These are phyloP conservation scores for Podabrus alpinus DNA, from an alignment of 2,888 invertebrate genomes.

Conservation along the genomic window DNA sequence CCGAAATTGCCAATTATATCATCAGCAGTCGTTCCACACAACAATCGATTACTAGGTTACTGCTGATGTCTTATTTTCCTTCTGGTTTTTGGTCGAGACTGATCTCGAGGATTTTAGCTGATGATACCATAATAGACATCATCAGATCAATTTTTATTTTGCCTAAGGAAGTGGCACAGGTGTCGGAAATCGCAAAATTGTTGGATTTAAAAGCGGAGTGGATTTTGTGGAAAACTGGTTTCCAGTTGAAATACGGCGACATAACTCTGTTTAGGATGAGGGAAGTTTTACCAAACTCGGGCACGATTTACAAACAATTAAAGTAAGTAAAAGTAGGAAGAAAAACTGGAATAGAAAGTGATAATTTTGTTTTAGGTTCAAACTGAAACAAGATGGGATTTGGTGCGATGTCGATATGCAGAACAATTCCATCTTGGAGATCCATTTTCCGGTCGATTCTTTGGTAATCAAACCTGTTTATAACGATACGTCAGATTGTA, in stretches of 20 bases:
- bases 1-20: conserved; percentile 39
- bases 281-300: conserved; percentile 68
- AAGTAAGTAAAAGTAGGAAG: conserved; percentile 45
- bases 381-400: conserved; percentile 79
- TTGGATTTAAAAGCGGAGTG: conserved; percentile 80
- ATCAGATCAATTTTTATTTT: conserved; percentile 74
- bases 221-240: conserved; percentile 92
- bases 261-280: conserved; percentile 80
- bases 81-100: conserved; percentile 97
- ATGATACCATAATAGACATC: conserved; percentile 80
- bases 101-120: conserved; percentile 89
- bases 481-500: conserved; percentile 39
- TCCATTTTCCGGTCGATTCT: conserved; percentile 76
- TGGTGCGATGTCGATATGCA: conserved; percentile 85
- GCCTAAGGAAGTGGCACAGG: conserved; percentile 72
- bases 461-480: conserved; percentile 61
- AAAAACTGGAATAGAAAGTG: neutral
- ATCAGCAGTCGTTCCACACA: conserved; percentile 58
- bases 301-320: conserved; percentile 57
- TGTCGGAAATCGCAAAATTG: conserved; percentile 63
- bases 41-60: conserved; percentile 70
- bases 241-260: conserved; percentile 84
- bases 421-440: conserved; percentile 82
- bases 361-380: conserved; percentile 59
- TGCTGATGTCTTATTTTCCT: conserved; percentile 96